These are phyloP conservation scores for Pelobates cultripes DNA, from an alignment of 2,797 vertebrate species.

Conservation along the genomic window DNA sequence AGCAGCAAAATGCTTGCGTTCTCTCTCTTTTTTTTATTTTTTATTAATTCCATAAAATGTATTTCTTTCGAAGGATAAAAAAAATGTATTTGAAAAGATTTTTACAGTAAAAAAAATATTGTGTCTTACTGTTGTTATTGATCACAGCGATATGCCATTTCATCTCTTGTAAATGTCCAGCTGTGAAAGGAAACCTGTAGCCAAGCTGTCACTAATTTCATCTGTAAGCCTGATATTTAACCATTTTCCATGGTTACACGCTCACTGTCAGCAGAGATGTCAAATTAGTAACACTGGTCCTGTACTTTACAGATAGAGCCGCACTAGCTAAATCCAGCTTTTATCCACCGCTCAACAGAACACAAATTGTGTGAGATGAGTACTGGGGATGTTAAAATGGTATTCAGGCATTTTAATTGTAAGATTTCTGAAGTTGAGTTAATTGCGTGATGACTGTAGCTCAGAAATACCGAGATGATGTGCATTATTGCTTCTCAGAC, in stretches of 20 bases:
- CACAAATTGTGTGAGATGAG: not conserved
- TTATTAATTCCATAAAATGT: too few species aligned
- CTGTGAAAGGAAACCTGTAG: slow-evolving; percentile 13
- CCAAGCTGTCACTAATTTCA: not conserved
- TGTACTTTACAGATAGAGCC: slow-evolving; percentile 11
- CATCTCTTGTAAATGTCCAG: slow-evolving; percentile 1
- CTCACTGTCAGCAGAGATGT: slow-evolving; percentile 31
- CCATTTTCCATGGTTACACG: slow-evolving; percentile 25
- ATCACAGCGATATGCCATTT: not conserved
- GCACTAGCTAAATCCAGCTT: not conserved
- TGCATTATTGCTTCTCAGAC: too few species aligned
- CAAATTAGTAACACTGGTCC: slow-evolving; percentile 35
- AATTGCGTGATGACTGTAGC: too few species aligned
- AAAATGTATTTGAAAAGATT: too few species aligned
- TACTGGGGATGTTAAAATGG: too few species aligned
- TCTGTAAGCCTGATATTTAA: slow-evolving; percentile 40
- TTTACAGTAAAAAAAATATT: too few species aligned
- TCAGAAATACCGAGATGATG: too few species aligned
- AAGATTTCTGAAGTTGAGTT: too few species aligned
- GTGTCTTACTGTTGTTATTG: not conserved
- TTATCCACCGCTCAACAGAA: not conserved
- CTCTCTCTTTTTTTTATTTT: too few species aligned
- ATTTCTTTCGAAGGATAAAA: too few species aligned
- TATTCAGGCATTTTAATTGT: too few species aligned
- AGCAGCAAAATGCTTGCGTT: too few species aligned